Percentiles rank a stretch among this genome's conserved stretches.
Conservation (phyloP, 2,113 vertebrate genomes). For the Elachura formosa region DNA sequence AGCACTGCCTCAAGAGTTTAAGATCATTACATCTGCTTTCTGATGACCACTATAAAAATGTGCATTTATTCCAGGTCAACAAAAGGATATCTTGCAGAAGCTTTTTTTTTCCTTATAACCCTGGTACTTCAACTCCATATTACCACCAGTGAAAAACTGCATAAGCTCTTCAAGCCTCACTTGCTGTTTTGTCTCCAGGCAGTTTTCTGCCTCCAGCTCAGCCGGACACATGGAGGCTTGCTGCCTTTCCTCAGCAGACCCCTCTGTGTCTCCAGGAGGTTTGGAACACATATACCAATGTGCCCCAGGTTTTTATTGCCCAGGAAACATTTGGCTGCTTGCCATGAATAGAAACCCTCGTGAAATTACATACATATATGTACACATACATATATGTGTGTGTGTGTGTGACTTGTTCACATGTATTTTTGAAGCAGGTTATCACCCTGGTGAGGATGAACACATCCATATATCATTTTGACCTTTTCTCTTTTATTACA, state of each 20-base stretch:
- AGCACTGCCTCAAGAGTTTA: background rate
- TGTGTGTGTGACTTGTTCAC: background rate
- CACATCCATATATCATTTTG: background rate
- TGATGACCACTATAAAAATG: background rate
- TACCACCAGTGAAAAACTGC: background rate
- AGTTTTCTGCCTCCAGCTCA: background rate
- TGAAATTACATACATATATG: background rate
- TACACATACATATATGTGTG: fast-evolving
- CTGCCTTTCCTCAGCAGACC: background rate
- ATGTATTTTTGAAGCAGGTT: background rate
- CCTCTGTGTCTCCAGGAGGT: background rate
- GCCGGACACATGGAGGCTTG: background rate
- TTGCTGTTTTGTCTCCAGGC: background rate
- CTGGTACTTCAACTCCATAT: background rate
- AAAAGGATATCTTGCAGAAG: background rate
- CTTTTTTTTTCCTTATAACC: background rate
- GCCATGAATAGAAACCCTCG: background rate
- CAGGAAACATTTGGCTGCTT: background rate
- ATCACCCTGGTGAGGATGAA: background rate
- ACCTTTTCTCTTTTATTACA: background rate
- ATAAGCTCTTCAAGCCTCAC: background rate
- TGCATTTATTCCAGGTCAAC: slow-evolving; percentile 1
- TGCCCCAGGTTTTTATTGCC: background rate
- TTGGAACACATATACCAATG: background rate
- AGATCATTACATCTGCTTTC: background rate